Percentiles rank a stretch among this genome's conserved stretches.
phyloP scores from a whole-genome alignment of 1,140 invertebrate species.

The Neodiprion lecontei region DNA sequence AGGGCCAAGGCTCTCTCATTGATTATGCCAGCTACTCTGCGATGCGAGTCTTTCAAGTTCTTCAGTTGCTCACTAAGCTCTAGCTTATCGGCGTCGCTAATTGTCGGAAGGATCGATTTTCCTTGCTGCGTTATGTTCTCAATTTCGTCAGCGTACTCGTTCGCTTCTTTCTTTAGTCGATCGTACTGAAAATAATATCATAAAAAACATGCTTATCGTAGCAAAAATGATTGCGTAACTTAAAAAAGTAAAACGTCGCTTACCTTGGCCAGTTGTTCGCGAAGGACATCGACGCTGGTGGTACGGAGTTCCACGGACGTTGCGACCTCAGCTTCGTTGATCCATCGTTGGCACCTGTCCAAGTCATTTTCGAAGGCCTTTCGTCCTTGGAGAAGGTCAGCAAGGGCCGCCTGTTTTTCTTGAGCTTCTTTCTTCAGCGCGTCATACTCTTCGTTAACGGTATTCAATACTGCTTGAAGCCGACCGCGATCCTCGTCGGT shows the following conservation, averaged over 20 bases:
- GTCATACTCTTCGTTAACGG: slow-evolving; percentile 73
- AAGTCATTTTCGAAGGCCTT: slow-evolving; percentile 82
- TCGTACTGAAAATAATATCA: slow-evolving; percentile 67
- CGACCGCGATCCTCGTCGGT: slow-evolving; percentile 72
- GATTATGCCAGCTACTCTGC: slow-evolving; percentile 75
- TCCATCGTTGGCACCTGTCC: slow-evolving; percentile 82
- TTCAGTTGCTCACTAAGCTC: slow-evolving; percentile 80
- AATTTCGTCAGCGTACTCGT: slow-evolving; percentile 73
- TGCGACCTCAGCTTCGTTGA: slow-evolving; percentile 86
- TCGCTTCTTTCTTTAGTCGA: slow-evolving; percentile 77
- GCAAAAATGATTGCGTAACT: slow-evolving; percentile 1
- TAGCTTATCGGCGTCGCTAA: slow-evolving; percentile 86
- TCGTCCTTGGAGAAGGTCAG: slow-evolving; percentile 76
- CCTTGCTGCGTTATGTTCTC: slow-evolving; percentile 78
- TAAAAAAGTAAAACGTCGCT: neutral
- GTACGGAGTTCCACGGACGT: slow-evolving; percentile 80
- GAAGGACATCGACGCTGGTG: slow-evolving; percentile 78
- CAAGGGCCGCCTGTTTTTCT: slow-evolving; percentile 75
- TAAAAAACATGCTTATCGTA: slow-evolving; percentile 2
- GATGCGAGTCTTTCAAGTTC: slow-evolving; percentile 78
- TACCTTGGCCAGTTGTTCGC: slow-evolving; percentile 83
- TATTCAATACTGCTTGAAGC: slow-evolving; percentile 72
- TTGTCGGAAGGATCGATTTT: slow-evolving; percentile 78
- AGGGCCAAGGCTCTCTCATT: slow-evolving; percentile 76
- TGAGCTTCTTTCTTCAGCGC: slow-evolving; percentile 74